Percentiles rank a stretch among this genome's conserved stretches.
These are phyloP conservation scores for Gonioctena quinquepunctata DNA, from an alignment of 1,140 invertebrate species.

Conservation along the genomic window DNA sequence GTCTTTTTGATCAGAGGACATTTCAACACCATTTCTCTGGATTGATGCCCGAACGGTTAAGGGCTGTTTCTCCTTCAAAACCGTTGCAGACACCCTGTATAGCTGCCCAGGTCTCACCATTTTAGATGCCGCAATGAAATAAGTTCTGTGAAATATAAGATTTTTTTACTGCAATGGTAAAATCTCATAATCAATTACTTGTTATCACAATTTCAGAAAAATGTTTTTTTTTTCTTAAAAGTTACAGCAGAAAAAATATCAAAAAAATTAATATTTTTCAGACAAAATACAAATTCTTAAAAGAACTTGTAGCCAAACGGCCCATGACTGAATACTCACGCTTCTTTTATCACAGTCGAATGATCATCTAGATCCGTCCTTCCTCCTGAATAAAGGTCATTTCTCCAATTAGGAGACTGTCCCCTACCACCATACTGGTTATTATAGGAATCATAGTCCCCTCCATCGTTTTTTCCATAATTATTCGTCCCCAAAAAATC, in stretches of 20 bases:
- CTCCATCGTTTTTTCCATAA: background rate
- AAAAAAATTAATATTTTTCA: too few relatives aligned
- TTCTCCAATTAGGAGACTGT: slow-evolving; percentile 43
- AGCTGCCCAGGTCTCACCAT: slow-evolving; percentile 86
- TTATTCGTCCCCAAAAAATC: background rate
- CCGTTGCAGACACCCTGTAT: slow-evolving; percentile 80
- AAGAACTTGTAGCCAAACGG: background rate
- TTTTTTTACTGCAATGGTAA: too few relatives aligned
- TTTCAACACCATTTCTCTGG: slow-evolving; percentile 83
- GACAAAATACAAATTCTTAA: background rate
- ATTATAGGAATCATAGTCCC: slow-evolving; percentile 1
- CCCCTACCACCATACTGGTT: slow-evolving; percentile 32
- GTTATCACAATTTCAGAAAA: too few relatives aligned
- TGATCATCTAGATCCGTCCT: slow-evolving; percentile 27
- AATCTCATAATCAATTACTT: too few relatives aligned
- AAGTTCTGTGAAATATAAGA: too few relatives aligned
- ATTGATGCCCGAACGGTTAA: slow-evolving; percentile 82
- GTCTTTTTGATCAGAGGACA: slow-evolving; percentile 74
- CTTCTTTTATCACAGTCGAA: slow-evolving; percentile 47
- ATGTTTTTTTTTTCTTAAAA: too few relatives aligned
- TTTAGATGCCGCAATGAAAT: slow-evolving; percentile 84
- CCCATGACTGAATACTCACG: slow-evolving; percentile 33
- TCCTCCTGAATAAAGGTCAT: slow-evolving; percentile 18
- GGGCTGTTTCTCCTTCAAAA: slow-evolving; percentile 72
- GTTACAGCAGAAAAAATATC: too few relatives aligned